Evolutionary conservation across 30 jellyfish, hydroid and myxozoan genomes (phyloP), one percentile per base, ranked within the genome.

Genomic region (Pelagia noctiluca): DNA sequence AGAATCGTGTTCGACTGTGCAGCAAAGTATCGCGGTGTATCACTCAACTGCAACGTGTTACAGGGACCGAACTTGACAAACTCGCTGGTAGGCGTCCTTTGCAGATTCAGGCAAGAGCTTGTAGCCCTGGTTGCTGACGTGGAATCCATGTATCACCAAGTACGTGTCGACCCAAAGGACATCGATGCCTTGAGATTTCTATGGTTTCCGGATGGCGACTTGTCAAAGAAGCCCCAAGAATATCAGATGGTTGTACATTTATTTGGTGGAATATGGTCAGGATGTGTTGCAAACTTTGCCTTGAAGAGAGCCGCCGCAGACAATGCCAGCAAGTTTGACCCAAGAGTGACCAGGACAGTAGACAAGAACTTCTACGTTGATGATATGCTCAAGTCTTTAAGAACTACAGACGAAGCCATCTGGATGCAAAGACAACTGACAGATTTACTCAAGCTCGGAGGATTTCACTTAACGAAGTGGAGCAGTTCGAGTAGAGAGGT

Each of bases 1-100:
- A 53, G 88, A 37, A 68, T 76, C 63, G 88, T 76, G 21, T 76
- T 76, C 36, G 88, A 76, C 35, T 42, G 78, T 32, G 82, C 85
- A 28, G 83, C 83, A n/a, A 76, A 76, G 63, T 35, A 11, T 10
- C 54, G 28, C 8, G 88, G 85, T 50, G 48, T n/a, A 2, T 76
- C 83, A 3, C 83, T 76, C 31, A 76, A 76, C 38, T 12, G 50
- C 23, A 30, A 29, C n/a, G 49, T 76, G 5, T 26, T 76, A 31
- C 88, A 76, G 31, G 88, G 88, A 54, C 88, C 88, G 21, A 80
- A 76, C 85, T 37, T 50, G 65, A 57, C 83, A 19, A 76, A 57
- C 36, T 23, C 54, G 2, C 34, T 76, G 85, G 30, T 76, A 2
- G 88, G 88, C 66, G 80, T 61, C 3, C 65, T 76, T 13, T 22